These are phyloP conservation scores for Caenorhabditis zanzibari DNA, from an alignment of 2,888 invertebrate species.

Conservation along the genomic window DNA sequence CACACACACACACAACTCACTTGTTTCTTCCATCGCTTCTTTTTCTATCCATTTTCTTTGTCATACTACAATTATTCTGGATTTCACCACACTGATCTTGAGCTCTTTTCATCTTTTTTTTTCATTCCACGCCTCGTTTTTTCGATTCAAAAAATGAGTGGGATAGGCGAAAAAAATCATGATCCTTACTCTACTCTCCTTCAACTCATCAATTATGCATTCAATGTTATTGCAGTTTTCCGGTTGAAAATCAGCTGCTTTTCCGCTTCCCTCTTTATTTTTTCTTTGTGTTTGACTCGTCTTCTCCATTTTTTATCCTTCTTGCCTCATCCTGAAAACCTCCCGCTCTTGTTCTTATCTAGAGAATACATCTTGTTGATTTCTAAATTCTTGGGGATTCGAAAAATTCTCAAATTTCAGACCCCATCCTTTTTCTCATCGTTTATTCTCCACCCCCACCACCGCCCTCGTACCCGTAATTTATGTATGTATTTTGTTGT, in stretches of 20 bases:
- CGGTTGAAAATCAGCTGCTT: conserved; percentile 60
- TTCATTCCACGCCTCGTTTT: not conserved
- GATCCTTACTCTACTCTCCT: conserved; percentile 34
- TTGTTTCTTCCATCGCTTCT: conserved; percentile 55
- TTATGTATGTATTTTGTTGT: conserved; percentile 45
- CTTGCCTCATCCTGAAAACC: conserved; percentile 3
- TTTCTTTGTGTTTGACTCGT: conserved; percentile 18
- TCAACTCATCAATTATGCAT: conserved; percentile 59
- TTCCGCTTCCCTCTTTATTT: conserved; percentile 39
- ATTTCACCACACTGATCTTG: conserved; percentile 35
- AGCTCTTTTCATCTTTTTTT: conserved; percentile 27
- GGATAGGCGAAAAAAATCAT: conserved; percentile 10
- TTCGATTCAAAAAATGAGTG: not conserved
- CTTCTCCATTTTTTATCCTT: conserved; percentile 31
- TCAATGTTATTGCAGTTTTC: conserved; percentile 61
- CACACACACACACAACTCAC: conserved; percentile 50
- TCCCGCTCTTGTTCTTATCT: conserved; percentile 48
- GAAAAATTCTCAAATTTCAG: conserved; percentile 63
- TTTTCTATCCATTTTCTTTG: conserved; percentile 30
- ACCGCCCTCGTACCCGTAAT: conserved; percentile 36
- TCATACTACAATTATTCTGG: conserved; percentile 22
- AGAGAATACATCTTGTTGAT: conserved; percentile 63
- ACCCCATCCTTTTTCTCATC: conserved; percentile 19
- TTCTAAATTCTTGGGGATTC: conserved; percentile 52
- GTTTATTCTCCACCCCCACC: conserved; percentile 14